Conservation (phyloP, 2,888 invertebrate species). For the Cremastinae sp. region DNA sequence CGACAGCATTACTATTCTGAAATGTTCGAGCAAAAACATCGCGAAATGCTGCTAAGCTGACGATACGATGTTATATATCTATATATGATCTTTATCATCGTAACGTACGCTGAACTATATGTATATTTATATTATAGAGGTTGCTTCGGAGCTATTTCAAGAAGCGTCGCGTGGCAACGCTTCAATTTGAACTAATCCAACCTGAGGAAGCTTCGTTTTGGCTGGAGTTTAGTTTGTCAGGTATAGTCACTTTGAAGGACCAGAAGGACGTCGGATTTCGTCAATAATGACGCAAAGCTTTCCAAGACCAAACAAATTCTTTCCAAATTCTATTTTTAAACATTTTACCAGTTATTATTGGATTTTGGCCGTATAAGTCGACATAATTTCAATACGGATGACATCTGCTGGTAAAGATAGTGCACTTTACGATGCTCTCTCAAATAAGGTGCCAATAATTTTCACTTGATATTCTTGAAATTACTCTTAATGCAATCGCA, state of each 20-base stretch:
- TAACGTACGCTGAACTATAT: not conserved
- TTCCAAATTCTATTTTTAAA: slow-evolving; percentile 21
- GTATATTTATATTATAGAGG: slow-evolving; percentile 11
- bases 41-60: no score
- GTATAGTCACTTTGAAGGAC: slow-evolving; percentile 60
- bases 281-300: slow-evolving; percentile 62
- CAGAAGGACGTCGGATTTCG: slow-evolving; percentile 11
- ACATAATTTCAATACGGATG: no score
- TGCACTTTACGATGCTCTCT: no score
- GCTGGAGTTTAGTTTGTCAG: slow-evolving; percentile 70
- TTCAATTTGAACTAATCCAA: slow-evolving; percentile 57
- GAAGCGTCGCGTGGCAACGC: slow-evolving; percentile 39
- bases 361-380: not conserved
- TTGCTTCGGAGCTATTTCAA: slow-evolving; percentile 39
- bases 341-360: not conserved
- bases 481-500: slow-evolving; percentile 53
- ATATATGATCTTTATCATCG: slow-evolving; percentile 6
- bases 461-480: no score
- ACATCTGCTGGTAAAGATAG: no score
- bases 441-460: no score
- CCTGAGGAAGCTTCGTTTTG: slow-evolving; percentile 33
- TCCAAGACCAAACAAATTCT: slow-evolving; percentile 68
- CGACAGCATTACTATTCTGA: no score
- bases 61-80: not conserved
- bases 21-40: no score